These are phyloP conservation scores for Prosapia bicincta DNA, from an alignment of 2,888 invertebrate genomes.

Conservation along the genomic window DNA sequence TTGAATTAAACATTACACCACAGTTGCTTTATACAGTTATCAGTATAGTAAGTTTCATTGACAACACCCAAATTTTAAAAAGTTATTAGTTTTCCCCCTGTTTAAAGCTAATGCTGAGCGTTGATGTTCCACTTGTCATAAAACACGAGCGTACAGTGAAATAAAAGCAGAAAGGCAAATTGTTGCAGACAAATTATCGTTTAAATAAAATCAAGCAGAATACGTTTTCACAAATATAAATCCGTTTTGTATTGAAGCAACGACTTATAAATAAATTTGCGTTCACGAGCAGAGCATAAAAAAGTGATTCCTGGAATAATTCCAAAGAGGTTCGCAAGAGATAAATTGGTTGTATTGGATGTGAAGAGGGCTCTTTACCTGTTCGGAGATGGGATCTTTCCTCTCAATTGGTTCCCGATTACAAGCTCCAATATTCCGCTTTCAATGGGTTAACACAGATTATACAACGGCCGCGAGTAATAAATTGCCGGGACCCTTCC, in stretches of 20 bases:
- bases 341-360: neutral
- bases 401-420: neutral
- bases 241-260: neutral
- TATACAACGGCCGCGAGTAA: neutral
- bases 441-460: neutral
- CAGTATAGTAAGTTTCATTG: too few species aligned
- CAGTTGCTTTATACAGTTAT: too few species aligned
- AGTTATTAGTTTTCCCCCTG: too few species aligned
- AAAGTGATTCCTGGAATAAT: neutral
- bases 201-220: neutral
- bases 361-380: neutral
- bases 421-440: neutral
- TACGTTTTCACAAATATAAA: neutral
- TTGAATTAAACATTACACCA: too few species aligned
- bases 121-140: too few species aligned
- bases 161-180: too few species aligned
- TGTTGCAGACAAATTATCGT: neutral
- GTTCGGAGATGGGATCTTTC: neutral
- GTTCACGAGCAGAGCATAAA: neutral
- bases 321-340: neutral
- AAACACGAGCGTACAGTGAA: too few species aligned
- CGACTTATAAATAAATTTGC: neutral
- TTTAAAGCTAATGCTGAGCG: too few species aligned
- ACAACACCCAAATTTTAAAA: too few species aligned
- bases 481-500: neutral